Conservation (phyloP, 2,797 vertebrate genomes). For the Varecia variegata region DNA sequence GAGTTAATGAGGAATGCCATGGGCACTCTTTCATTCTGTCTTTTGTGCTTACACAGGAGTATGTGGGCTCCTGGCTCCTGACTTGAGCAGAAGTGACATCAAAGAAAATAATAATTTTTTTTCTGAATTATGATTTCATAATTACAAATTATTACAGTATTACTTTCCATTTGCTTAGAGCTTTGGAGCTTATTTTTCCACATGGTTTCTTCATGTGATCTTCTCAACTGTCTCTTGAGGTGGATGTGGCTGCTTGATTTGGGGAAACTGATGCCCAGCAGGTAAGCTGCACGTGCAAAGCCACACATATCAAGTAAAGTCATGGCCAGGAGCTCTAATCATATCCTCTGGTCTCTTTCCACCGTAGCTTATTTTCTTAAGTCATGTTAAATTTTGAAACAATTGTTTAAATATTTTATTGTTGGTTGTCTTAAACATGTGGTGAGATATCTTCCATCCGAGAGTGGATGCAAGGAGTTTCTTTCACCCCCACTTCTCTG, state of each 20-base stretch:
- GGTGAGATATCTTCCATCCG: too few species aligned
- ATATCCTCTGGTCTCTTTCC: not conserved
- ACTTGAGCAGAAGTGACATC: not conserved
- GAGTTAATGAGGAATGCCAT: not conserved
- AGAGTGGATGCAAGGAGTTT: not conserved
- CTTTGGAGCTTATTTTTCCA: not conserved
- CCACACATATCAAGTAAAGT: not conserved
- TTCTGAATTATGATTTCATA: not conserved
- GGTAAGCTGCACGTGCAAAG: not conserved
- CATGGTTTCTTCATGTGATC: not conserved
- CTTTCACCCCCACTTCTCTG: not conserved
- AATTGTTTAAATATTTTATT: not conserved
- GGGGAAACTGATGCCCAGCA: not conserved
- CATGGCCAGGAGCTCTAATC: not conserved
- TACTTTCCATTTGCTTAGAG: not conserved
- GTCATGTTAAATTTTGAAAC: not conserved
- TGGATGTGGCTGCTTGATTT: not conserved
- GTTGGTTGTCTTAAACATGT: not conserved
- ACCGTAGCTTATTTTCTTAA: not conserved
- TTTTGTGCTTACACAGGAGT: not conserved
- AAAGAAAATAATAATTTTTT: not conserved
- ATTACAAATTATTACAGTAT: not conserved
- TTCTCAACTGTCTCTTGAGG: not conserved
- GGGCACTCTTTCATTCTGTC: fast-evolving
- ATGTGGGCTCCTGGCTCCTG: not conserved